phyloP scores from a whole-genome alignment of 2,888 invertebrate genomes.

The Lycocerus yunnanus region DNA sequence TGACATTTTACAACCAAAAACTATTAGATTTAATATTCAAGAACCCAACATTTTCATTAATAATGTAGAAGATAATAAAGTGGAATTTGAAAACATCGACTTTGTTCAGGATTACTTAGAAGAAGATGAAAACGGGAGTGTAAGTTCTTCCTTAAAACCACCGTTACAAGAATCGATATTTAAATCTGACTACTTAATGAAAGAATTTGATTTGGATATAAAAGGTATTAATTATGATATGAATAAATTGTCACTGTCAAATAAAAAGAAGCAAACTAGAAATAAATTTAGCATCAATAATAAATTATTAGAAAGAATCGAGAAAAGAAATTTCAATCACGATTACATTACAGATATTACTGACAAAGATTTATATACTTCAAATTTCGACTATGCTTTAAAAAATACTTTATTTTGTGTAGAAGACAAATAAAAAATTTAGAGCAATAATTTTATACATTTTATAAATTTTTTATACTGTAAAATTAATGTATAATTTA shows the following conservation, averaged over 20 bases:
- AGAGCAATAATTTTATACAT: not conserved
- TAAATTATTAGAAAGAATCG: not conserved
- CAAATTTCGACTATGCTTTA: not conserved
- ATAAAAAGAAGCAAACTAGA: not conserved
- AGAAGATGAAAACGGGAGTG: not conserved
- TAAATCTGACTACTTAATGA: conserved; percentile 44
- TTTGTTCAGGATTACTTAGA: not conserved
- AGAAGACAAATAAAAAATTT: not conserved
- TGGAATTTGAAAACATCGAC: not conserved
- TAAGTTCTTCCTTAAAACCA: not conserved
- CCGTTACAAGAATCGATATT: conserved; percentile 34
- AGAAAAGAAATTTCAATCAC: not conserved
- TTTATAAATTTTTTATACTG: not conserved
- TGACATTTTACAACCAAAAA: not conserved
- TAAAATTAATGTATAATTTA: too few species aligned
- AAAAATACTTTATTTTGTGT: conserved; percentile 9
- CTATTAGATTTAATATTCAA: not conserved
- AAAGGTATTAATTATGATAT: conserved; percentile 20
- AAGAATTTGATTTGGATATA: conserved; percentile 39
- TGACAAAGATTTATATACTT: not conserved
- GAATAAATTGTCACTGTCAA: not conserved
- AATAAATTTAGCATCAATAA: not conserved
- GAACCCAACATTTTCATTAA: not conserved
- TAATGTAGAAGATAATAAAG: not conserved
- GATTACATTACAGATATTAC: not conserved